phyloP scores from a whole-genome alignment of 2,797 vertebrate genomes.

The Rhabdomys pumilio region DNA sequence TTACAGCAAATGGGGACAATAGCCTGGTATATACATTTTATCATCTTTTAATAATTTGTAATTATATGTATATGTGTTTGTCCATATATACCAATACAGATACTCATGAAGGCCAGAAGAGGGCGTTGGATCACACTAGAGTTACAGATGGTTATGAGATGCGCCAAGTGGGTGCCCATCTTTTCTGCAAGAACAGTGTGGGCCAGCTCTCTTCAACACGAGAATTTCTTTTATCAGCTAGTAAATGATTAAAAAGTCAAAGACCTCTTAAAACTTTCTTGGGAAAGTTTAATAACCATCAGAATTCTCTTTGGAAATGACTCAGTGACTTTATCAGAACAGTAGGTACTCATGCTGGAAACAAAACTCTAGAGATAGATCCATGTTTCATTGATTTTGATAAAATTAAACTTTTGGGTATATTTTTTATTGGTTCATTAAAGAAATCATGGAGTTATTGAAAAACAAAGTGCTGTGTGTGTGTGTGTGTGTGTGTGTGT shows the following conservation, averaged over 20 bases:
- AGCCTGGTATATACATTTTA: not conserved
- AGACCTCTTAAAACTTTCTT: not conserved
- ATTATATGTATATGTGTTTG: not conserved
- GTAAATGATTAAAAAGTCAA: not conserved
- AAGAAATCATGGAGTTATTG: constrained; percentile 20
- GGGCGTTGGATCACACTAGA: not conserved
- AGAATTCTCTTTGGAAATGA: constrained; percentile 24
- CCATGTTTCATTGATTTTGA: not conserved
- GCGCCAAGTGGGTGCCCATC: not conserved
- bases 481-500: not conserved
- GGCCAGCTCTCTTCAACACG: not conserved
- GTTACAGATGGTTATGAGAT: not conserved
- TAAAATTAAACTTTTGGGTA: not conserved
- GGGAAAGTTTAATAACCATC: not conserved
- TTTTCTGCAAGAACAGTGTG: not conserved
- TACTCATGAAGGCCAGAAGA: not conserved
- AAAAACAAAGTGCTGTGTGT: not conserved
- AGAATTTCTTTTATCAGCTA: not conserved
- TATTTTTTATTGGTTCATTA: not conserved
- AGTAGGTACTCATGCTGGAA: not conserved
- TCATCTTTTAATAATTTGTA: not conserved
- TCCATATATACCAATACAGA: not conserved
- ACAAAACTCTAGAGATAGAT: not conserved
- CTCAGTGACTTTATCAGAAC: constrained; percentile 35
- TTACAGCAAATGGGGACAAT: not conserved